Conservation (phyloP, 2,113 vertebrate species). For the Cervus canadensis region DNA sequence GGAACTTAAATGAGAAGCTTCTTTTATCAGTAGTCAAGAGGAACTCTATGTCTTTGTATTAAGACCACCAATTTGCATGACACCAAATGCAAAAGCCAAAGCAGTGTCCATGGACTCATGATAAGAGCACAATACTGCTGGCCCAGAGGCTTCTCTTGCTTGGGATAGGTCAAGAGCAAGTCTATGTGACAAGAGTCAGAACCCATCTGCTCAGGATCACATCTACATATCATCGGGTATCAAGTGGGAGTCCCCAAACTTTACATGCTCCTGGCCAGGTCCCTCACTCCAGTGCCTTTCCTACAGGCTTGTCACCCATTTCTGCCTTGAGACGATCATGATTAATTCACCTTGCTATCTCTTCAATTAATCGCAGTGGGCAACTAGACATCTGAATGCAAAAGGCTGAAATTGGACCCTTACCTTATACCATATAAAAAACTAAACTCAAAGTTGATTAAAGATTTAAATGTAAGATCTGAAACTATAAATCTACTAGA, state of each 20-base stretch:
- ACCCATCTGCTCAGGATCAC: neutral
- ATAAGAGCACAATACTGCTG: neutral
- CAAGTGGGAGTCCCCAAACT: neutral
- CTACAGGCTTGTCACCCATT: neutral
- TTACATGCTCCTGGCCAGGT: neutral
- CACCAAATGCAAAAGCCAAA: neutral
- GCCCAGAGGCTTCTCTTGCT: neutral
- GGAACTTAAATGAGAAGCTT: neutral
- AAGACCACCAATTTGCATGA: neutral
- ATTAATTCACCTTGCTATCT: neutral
- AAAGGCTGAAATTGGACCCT: neutral
- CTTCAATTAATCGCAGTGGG: neutral
- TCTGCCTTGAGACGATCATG: neutral
- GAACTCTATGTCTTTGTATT: neutral
- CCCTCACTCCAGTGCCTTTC: neutral
- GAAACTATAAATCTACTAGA: neutral
- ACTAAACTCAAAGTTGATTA: neutral
- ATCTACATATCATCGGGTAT: neutral
- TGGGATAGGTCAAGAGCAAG: neutral
- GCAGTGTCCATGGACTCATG: neutral
- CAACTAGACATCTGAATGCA: neutral
- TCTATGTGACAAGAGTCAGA: neutral
- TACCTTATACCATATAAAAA: neutral
- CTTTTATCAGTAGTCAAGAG: neutral
- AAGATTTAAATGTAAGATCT: neutral